Conservation (phyloP, 2,797 vertebrate genomes). For the Coregonus ussuriensis region DNA sequence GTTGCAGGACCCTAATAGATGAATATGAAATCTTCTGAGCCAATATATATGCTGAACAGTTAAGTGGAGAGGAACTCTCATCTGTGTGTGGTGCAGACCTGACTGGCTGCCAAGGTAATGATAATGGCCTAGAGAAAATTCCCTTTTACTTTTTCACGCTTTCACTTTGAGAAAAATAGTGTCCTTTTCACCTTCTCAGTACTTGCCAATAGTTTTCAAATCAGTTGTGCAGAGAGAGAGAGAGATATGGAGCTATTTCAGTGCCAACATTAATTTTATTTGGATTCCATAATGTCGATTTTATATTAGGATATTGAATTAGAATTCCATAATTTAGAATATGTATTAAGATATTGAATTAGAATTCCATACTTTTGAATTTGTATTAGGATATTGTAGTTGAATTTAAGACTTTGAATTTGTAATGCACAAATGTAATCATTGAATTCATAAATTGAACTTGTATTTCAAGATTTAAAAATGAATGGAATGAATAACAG, state of each 20-base stretch:
- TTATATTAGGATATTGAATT: too few relatives aligned
- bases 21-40: constrained; percentile 73
- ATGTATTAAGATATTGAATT: too few relatives aligned
- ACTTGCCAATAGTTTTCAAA: constrained; percentile 17
- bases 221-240: background rate
- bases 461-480: too few relatives aligned
- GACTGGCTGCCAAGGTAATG: constrained; percentile 25
- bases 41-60: constrained; percentile 73
- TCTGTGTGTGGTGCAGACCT: constrained; percentile 26
- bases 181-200: constrained; percentile 13
- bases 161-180: constrained; percentile 26
- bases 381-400: too few relatives aligned
- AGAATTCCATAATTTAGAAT: too few relatives aligned
- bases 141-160: constrained; percentile 20
- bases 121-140: constrained; percentile 56
- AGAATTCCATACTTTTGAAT: too few relatives aligned
- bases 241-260: background rate
- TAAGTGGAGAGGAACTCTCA: constrained; percentile 60
- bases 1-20: constrained; percentile 63
- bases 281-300: too few relatives aligned
- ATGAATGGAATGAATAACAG: too few relatives aligned
- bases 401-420: too few relatives aligned
- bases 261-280: too few relatives aligned
- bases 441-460: too few relatives aligned
- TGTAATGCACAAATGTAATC: too few relatives aligned